Evolutionary conservation across 2,888 invertebrate genomes (phyloP), one percentile per base, ranked within the genome.

Genomic region (Nomada ferruginata): DNA sequence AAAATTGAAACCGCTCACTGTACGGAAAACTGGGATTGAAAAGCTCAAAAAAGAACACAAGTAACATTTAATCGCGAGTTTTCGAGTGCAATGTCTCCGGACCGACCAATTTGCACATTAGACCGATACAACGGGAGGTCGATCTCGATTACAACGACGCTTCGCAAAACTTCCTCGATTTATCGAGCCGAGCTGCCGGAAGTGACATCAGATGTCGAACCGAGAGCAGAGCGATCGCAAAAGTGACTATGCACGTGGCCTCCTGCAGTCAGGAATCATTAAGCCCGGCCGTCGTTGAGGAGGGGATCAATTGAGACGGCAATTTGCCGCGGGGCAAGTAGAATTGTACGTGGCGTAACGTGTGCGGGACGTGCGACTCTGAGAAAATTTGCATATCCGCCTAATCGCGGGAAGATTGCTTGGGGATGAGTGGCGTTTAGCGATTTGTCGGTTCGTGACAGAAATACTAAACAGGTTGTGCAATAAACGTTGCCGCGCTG

Each of bases 241-340:
- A 85, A 81, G 57, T 60, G 79, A 26, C 53, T 75, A 65, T 61
- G 61, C 86, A 74, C 82, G 86, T 84, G 83, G 77, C 76, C 70
- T 76, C 76, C 75, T 60, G 85, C 83, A 76, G 75, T 70, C 78
- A 70, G 57, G 53, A 73, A 63, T 61, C 85, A 78, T 87, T 82
- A 84, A 64, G 50, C 76, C 29, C 11, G 72, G 77, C 75, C 76
- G 63, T 64, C 71, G 73, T 61, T 83, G 87, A 87, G 87, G 87
- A 86, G 88, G 29, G 65, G 78, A 82, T 79, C 83, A 87, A 87
- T 87, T 84, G 85, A 79, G 76, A 47, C 65, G 73, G 71, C 82
- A 85, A 87, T 87, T 87, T 74, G 79, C 76, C 73, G 79, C 82
- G 82, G 79, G 86, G 81, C 66, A 79, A 74, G 60, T 26, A 15